Conservation (phyloP, 1,140 invertebrate species). For the Brevipalpus yothersi region DNA sequence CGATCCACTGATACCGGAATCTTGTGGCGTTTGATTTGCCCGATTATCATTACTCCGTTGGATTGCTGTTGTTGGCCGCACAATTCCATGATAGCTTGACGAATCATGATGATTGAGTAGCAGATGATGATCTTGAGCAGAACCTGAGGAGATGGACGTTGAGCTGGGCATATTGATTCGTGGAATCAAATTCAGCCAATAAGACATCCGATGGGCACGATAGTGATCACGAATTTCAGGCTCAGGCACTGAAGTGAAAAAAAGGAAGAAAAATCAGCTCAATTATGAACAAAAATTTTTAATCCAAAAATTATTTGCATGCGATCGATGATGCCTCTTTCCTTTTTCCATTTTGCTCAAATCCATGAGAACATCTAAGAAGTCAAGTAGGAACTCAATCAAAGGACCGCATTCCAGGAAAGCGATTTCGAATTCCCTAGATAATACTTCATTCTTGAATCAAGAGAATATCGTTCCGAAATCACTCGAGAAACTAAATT, state of each 20-base stretch:
- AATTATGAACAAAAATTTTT: background rate
- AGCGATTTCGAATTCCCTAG: too few relatives aligned
- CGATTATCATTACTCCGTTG: background rate
- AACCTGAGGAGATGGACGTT: background rate
- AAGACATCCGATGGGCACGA: constrained; percentile 69
- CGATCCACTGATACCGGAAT: background rate
- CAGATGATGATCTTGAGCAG: constrained; percentile 37
- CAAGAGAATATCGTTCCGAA: too few relatives aligned
- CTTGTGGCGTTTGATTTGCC: background rate
- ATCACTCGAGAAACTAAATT: too few relatives aligned
- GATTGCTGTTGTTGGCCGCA: constrained; percentile 4
- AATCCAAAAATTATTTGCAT: background rate
- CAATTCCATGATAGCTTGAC: constrained; percentile 23
- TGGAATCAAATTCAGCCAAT: constrained; percentile 85
- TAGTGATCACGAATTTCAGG: constrained; percentile 78
- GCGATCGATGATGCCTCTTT: background rate
- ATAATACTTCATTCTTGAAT: too few relatives aligned
- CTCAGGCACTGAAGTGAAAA: constrained; percentile 11
- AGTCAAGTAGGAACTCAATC: too few relatives aligned
- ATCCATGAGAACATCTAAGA: background rate
- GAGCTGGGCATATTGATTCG: constrained; percentile 39
- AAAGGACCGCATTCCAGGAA: too few relatives aligned
- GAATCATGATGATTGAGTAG: constrained; percentile 34
- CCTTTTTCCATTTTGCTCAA: background rate
- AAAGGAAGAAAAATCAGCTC: background rate